Evolutionary conservation across 2,113 vertebrate species (phyloP).

Genomic region (Sinocyclocheilus anophthalmus): DNA sequence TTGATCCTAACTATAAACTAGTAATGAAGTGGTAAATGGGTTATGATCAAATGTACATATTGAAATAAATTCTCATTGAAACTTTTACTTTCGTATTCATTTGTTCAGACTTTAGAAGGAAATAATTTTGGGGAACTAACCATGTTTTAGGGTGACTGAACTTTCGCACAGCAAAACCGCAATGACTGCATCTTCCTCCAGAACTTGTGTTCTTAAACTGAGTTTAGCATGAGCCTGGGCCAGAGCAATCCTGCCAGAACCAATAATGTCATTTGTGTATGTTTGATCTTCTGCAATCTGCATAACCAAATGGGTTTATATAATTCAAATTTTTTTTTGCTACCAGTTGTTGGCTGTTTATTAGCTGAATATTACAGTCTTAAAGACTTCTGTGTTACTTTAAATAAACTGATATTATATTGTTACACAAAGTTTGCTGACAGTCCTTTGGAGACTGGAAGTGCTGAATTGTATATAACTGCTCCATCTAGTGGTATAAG

Average conservation of each 20-base stretch:
- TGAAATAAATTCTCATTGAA: neutral
- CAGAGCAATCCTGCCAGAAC: constrained; percentile 80
- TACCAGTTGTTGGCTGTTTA: too few species aligned
- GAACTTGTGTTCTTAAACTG: constrained; percentile 81
- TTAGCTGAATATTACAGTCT: too few species aligned
- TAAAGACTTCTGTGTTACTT: too few species aligned
- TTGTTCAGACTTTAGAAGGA: neutral
- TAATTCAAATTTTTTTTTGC: too few species aligned
- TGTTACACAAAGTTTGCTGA: neutral
- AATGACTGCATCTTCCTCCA: constrained; percentile 88
- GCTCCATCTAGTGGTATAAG: constrained; percentile 27
- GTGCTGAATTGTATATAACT: neutral
- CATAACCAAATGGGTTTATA: too few species aligned
- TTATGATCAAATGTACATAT: neutral
- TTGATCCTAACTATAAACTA: constrained; percentile 25
- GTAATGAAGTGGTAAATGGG: neutral
- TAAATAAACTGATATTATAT: neutral
- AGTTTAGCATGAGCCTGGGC: constrained; percentile 92
- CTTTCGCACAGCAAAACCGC: constrained; percentile 89
- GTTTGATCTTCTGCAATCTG: too few species aligned
- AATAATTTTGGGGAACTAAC: constrained; percentile 66
- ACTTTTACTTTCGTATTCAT: neutral
- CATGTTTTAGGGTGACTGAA: constrained; percentile 87
- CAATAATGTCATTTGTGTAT: neutral
- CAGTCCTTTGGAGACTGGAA: neutral